phyloP scores from a whole-genome alignment of 2,888 invertebrate genomes.

The Petrophora chlorosata region DNA sequence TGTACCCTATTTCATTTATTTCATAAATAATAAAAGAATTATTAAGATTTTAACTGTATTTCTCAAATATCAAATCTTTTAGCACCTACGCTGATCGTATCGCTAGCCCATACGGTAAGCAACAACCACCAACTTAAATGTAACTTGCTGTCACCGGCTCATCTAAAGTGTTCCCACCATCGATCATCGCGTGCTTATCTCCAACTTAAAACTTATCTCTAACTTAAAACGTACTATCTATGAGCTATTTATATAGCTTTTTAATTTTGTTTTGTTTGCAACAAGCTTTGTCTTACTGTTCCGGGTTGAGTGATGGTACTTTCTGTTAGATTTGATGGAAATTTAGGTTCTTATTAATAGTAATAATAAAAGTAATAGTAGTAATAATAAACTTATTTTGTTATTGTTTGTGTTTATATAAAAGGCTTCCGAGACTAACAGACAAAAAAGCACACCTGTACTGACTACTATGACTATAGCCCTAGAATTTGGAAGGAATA shows the following conservation, averaged over 20 bases:
- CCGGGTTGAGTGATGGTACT: constrained; percentile 39
- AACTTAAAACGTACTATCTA: constrained; percentile 77
- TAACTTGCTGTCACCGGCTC: constrained; percentile 77
- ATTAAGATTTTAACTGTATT: not conserved
- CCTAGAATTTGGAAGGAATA: no score
- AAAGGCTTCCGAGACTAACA: no score
- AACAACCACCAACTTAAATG: constrained; percentile 69
- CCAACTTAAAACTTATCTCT: constrained; percentile 70
- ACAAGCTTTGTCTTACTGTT: constrained; percentile 47
- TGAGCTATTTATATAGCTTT: constrained; percentile 62
- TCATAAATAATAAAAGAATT: no score
- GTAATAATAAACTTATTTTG: no score
- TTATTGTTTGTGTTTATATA: no score
- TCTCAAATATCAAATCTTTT: constrained; percentile 55
- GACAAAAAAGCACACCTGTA: no score
- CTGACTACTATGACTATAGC: no score
- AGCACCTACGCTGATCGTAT: constrained; percentile 57
- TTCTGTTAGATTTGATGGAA: constrained; percentile 7
- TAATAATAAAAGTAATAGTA: no score
- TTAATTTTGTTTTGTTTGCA: constrained; percentile 41
- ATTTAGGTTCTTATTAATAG: not conserved
- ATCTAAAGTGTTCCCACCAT: constrained; percentile 75
- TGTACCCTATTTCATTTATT: no score
- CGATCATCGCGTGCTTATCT: constrained; percentile 77
- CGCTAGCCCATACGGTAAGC: constrained; percentile 66